Conservation (phyloP, 1,140 invertebrate species). For the Periplaneta americana region DNA sequence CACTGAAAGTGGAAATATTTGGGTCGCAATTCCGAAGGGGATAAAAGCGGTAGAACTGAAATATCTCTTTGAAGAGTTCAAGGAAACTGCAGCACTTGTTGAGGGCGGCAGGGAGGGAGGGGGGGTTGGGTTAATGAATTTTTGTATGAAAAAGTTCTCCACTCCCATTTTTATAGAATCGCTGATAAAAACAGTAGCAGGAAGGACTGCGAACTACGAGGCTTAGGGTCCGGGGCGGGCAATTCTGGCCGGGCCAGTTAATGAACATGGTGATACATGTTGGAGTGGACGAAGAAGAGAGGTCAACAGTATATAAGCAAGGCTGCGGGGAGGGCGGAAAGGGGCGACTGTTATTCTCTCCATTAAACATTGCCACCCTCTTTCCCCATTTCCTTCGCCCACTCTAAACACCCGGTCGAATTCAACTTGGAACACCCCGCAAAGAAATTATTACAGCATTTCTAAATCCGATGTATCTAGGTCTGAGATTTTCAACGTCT, state of each 20-base stretch:
- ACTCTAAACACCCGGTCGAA: neutral
- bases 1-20: no score
- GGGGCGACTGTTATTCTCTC: neutral
- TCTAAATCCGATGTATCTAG: neutral
- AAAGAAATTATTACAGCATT: neutral
- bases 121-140: neutral
- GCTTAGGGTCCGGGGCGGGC: neutral
- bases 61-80: no score
- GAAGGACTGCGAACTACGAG: neutral
- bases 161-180: neutral
- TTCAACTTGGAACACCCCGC: neutral
- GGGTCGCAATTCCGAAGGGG: no score
- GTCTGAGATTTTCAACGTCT: no score
- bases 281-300: neutral
- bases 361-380: neutral
- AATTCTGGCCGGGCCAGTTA: neutral
- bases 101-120: no score
- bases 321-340: no score
- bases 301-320: neutral
- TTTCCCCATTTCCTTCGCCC: neutral
- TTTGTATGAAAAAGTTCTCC: neutral
- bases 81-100: no score
- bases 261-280: neutral
- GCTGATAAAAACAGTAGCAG: neutral
- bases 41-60: no score